Evolutionary conservation across 2,113 vertebrate genomes (phyloP).

Genomic region (Ctenomys sociabilis): DNA sequence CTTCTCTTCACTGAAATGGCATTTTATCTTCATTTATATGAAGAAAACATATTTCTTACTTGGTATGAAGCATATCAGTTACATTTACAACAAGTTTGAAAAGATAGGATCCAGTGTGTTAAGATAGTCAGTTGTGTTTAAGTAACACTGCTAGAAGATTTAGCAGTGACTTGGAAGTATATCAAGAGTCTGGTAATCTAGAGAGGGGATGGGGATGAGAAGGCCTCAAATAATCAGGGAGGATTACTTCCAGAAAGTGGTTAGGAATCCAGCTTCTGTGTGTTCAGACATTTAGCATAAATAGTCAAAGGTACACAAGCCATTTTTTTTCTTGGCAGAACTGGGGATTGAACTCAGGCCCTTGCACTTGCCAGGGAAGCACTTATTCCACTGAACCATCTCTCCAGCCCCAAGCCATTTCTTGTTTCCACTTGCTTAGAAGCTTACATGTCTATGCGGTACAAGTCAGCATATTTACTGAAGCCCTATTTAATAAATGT

Average conservation of each 20-base stretch:
- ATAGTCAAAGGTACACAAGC: neutral
- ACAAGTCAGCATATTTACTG: neutral
- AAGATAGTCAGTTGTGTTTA: neutral
- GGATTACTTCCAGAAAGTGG: neutral
- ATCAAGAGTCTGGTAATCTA: neutral
- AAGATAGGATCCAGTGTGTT: neutral
- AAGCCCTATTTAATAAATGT: neutral
- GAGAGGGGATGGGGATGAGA: neutral
- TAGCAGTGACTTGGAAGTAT: neutral
- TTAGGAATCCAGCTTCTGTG: neutral
- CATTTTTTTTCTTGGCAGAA: too few relatives aligned
- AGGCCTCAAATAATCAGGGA: neutral
- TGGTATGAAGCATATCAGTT: neutral
- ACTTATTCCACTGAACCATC: too few relatives aligned
- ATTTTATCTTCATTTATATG: conserved; percentile 6
- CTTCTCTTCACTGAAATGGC: neutral
- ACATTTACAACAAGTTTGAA: neutral
- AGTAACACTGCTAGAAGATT: neutral
- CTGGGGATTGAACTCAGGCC: too few relatives aligned
- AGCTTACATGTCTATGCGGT: neutral
- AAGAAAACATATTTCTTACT: neutral
- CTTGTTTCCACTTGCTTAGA: neutral
- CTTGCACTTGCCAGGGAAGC: too few relatives aligned
- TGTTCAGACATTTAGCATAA: neutral
- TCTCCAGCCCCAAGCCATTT: too few relatives aligned